Conservation (phyloP, 2,113 vertebrate genomes). For the Sisor rabdophorus region DNA sequence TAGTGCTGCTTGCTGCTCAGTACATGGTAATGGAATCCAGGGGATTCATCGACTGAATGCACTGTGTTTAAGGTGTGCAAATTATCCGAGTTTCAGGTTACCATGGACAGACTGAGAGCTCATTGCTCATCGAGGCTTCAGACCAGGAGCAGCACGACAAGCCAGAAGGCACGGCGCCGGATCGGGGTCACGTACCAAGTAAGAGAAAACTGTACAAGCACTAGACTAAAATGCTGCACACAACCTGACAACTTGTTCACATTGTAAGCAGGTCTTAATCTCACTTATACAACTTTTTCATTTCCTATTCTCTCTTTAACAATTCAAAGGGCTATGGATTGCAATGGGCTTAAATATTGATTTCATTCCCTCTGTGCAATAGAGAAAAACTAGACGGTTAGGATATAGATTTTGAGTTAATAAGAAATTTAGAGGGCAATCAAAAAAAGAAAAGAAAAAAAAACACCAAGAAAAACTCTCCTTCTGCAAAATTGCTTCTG, state of each 20-base stretch:
- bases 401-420: slow-evolving; percentile 21
- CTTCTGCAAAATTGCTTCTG: not conserved
- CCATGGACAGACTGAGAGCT: slow-evolving; percentile 30
- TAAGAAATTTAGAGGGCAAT: slow-evolving; percentile 19
- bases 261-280: slow-evolving; percentile 33
- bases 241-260: slow-evolving; percentile 10
- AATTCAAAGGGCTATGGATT: slow-evolving; percentile 29
- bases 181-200: slow-evolving; percentile 28
- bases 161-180: slow-evolving; percentile 22
- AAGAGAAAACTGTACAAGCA: slow-evolving; percentile 6
- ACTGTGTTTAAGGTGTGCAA: slow-evolving; percentile 55
- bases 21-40: slow-evolving; percentile 52
- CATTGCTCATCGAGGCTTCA: slow-evolving; percentile 17
- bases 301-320: slow-evolving; percentile 34
- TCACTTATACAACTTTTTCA: slow-evolving; percentile 42
- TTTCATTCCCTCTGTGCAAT: not conserved
- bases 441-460: not conserved
- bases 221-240: not conserved
- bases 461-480: not conserved
- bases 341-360: slow-evolving; percentile 23
- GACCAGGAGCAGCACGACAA: slow-evolving; percentile 5
- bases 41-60: slow-evolving; percentile 55
- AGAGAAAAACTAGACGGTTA: not conserved
- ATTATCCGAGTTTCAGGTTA: slow-evolving; percentile 49
- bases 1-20: slow-evolving; percentile 47